These are phyloP conservation scores for Campylomormyrus numenius DNA, from an alignment of 2,113 vertebrate genomes.

Conservation along the genomic window DNA sequence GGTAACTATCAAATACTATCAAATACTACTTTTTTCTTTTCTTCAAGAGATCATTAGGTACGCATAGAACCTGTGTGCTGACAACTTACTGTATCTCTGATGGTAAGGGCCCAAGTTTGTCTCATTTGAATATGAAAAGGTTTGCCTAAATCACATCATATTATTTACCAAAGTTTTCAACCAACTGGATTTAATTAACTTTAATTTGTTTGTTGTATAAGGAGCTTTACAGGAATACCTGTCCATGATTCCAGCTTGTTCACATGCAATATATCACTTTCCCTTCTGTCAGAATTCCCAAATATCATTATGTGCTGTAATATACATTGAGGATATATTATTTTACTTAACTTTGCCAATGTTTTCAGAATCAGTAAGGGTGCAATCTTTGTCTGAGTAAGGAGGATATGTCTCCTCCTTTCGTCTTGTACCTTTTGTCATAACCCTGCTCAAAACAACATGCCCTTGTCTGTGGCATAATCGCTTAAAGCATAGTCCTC, in stretches of 20 bases:
- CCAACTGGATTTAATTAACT: neutral
- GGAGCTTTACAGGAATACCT: neutral
- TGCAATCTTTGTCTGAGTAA: neutral
- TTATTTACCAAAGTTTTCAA: neutral
- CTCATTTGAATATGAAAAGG: neutral
- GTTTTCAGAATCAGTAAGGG: neutral
- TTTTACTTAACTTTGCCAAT: neutral
- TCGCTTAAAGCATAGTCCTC: neutral
- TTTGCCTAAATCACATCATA: neutral
- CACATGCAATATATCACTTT: neutral
- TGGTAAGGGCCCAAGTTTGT: neutral
- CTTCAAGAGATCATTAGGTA: neutral
- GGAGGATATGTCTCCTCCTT: neutral
- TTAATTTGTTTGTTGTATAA: neutral
- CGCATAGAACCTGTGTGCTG: neutral
- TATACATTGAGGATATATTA: neutral
- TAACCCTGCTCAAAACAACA: neutral
- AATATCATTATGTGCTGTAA: neutral
- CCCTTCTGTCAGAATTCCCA: neutral
- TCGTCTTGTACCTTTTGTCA: neutral
- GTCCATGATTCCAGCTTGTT: neutral
- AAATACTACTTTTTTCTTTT: neutral
- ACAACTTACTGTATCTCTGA: neutral
- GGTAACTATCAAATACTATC: neutral
- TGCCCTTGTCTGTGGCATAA: neutral